Evolutionary conservation across 2,797 vertebrate genomes (phyloP).

Genomic region (Myotis myotis): DNA sequence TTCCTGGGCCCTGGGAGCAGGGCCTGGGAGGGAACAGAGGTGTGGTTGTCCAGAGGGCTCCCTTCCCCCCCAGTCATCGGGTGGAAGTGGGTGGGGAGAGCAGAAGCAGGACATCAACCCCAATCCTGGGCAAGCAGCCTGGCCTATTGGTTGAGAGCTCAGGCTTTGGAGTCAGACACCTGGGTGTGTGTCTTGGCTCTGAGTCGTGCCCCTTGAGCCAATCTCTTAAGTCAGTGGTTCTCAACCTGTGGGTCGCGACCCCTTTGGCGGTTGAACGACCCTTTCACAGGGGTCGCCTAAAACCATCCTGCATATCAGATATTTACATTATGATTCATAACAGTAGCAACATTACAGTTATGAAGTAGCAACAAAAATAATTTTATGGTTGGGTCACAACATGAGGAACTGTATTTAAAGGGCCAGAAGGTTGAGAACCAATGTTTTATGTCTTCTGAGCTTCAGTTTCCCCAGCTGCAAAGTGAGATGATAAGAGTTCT

Average conservation of each 20-base stretch:
- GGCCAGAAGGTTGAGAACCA: not conserved
- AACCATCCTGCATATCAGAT: too few relatives aligned
- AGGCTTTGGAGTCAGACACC: not conserved
- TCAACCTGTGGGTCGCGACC: too few relatives aligned
- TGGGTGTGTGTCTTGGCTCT: not conserved
- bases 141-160: not conserved
- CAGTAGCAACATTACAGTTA: too few relatives aligned
- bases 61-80: fast-evolving
- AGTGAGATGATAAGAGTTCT: not conserved
- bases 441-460: not conserved
- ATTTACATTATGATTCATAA: too few relatives aligned
- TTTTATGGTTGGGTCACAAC: too few relatives aligned
- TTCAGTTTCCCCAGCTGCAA: not conserved
- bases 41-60: not conserved
- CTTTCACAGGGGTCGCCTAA: too few relatives aligned
- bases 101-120: not conserved
- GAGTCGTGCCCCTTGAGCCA: not conserved
- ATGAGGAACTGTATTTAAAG: too few relatives aligned
- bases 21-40: not conserved
- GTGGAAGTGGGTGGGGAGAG: fast-evolving
- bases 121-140: not conserved
- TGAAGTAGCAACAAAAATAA: too few relatives aligned
- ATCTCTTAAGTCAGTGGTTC: not conserved
- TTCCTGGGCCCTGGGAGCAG: not conserved
- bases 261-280: too few relatives aligned